Evolutionary conservation across 2,113 vertebrate species (phyloP), one percentile per base, ranked within the genome.

Genomic region (Fukomys damarensis): DNA sequence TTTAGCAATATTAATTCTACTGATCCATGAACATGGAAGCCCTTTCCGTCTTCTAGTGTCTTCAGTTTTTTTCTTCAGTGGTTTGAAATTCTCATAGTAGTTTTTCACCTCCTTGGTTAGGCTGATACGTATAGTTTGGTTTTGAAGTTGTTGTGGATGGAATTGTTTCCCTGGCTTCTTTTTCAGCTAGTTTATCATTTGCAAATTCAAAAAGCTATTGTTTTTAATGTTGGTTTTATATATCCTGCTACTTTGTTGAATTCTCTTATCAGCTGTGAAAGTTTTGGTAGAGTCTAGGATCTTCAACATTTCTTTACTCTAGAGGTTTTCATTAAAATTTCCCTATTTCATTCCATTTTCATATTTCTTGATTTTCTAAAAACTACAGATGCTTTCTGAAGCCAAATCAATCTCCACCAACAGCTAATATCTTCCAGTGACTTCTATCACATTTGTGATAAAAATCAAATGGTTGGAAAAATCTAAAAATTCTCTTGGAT

Each of bases 321-420:
- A 81, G 79, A 35, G 5, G 11, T 76, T 91, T 66, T 30, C 49
- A 63, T 32, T 43, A 65, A 46, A 95, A 74, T 43, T 84, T 26
- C 7, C 8, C 74, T 2, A 58, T 43, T 35, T 20, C 10, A 76
- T 91, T 61, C n/a, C 52, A 41, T 91, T 65, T 54, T 41, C 16
- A 0, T 66, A 30, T 82, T 49, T 86, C 13, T 90, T 61, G 26
- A 91, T 96, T 95, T 95, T 70, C 49, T 96, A 65, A 92, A 93
- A 79, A 89, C 49, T 43, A 79, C 5, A n/a, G 11, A 2, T 66
- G 20, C 43, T 86, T 86, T 95, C 32, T 91, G 58, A 90, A 93
- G 74, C 9, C 26, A 93, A 35, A 35, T 91, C 58, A 74, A 11
- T 61, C 3, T 43, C n/a, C 30, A 61, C 52, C 49, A 20, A 46